Conservation (phyloP, 35 echinoderm and acorn worm genomes). For the Chiridota heheva region DNA sequence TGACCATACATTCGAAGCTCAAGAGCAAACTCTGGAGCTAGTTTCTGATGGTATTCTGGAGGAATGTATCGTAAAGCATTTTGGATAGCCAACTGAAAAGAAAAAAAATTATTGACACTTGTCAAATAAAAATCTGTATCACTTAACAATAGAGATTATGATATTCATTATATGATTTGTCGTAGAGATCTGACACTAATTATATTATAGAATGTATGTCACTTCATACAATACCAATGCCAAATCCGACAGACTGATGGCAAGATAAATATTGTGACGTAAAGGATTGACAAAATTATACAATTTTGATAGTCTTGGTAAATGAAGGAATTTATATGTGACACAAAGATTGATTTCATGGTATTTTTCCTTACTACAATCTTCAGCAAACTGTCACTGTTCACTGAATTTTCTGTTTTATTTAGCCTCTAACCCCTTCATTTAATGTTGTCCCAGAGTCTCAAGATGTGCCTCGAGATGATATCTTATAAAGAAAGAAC, state of each 20-base stretch:
- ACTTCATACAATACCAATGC: not conserved
- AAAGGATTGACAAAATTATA: not conserved
- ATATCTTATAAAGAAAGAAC: not conserved
- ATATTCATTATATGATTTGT: not conserved
- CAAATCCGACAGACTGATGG: not conserved
- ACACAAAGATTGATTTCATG: too few relatives aligned
- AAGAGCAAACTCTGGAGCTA: slow-evolving; percentile 95
- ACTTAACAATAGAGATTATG: not conserved
- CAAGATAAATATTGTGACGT: not conserved
- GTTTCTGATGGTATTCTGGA: slow-evolving; percentile 63
- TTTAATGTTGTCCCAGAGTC: not conserved
- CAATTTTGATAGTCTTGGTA: too few relatives aligned
- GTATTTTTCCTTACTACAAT: too few relatives aligned
- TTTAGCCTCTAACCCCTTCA: not conserved
- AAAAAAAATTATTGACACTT: not conserved
- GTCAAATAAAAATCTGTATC: not conserved
- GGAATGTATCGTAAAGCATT: slow-evolving; percentile 97
- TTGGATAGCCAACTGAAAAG: slow-evolving; percentile 67
- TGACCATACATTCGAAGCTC: slow-evolving; percentile 88
- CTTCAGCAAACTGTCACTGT: too few relatives aligned
- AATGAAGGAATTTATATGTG: too few relatives aligned
- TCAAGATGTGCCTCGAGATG: not conserved
- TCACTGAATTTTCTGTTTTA: too few relatives aligned
- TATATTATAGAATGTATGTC: not conserved
- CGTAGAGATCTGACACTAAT: not conserved